Percentiles rank a stretch among this genome's conserved stretches.
phyloP scores from a whole-genome alignment of 2,113 vertebrate genomes.

The Mormyrus iriodes region DNA sequence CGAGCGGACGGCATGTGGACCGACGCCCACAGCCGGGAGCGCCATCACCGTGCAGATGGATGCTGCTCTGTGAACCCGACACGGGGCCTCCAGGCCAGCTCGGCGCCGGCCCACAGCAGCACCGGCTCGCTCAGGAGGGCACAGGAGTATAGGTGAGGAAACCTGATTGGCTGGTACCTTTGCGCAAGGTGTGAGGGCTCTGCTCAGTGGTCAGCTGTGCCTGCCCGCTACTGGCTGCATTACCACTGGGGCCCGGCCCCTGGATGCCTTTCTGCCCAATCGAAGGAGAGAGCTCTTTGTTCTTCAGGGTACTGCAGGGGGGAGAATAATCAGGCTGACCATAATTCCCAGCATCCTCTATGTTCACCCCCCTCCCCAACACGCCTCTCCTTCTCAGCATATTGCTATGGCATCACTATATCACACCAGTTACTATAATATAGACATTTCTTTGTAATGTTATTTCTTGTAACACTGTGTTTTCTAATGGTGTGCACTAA shows the following conservation, averaged over 20 bases:
- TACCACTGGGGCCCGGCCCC: slow-evolving; percentile 59
- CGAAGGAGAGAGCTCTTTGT: slow-evolving; percentile 81
- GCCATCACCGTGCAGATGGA: not conserved
- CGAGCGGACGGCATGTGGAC: not conserved
- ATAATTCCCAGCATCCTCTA: not conserved
- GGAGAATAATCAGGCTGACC: not conserved
- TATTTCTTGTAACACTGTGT: not conserved
- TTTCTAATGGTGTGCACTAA: not conserved
- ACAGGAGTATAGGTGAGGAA: not conserved
- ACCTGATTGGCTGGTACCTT: slow-evolving; percentile 60
- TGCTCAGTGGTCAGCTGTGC: slow-evolving; percentile 73
- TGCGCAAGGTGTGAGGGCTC: slow-evolving; percentile 80
- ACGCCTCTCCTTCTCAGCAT: slow-evolving; percentile 18
- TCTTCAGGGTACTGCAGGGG: slow-evolving; percentile 70
- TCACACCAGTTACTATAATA: not conserved
- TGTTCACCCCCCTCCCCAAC: slow-evolving; percentile 13
- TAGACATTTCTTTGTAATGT: not conserved
- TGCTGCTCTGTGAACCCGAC: not conserved
- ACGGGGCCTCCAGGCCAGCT: not conserved
- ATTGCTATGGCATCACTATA: not conserved
- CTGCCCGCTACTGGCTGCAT: slow-evolving; percentile 58
- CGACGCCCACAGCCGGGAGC: not conserved
- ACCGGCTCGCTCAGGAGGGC: not conserved
- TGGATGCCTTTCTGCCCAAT: slow-evolving; percentile 78
- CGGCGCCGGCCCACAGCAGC: not conserved